A percentile compares a stretch with the other conserved stretches of the same genome.
These are phyloP conservation scores for Polypedilum vanderplanki DNA, from an alignment of 1,140 invertebrate species.

Conservation along the genomic window DNA sequence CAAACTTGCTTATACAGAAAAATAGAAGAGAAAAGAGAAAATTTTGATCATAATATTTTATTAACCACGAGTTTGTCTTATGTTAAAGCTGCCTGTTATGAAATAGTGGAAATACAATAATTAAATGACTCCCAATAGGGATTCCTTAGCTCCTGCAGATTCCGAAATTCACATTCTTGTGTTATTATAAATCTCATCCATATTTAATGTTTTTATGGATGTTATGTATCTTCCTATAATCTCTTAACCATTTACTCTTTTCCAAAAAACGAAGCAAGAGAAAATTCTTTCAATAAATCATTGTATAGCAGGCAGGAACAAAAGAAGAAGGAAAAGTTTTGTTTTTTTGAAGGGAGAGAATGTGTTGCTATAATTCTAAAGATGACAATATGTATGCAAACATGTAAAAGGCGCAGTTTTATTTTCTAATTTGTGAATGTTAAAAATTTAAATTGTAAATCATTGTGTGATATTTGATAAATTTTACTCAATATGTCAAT, in stretches of 20 bases:
- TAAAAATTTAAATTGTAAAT: too few relatives aligned
- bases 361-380: too few relatives aligned
- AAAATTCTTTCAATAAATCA: slow-evolving; percentile 10
- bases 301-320: not conserved
- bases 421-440: too few relatives aligned
- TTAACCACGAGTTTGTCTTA: not conserved
- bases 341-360: not conserved
- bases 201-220: slow-evolving; percentile 11
- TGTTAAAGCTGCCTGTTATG: not conserved
- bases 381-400: too few relatives aligned
- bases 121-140: slow-evolving; percentile 3
- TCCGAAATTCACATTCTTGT: not conserved
- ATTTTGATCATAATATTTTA: not conserved
- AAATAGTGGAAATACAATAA: slow-evolving; percentile 5
- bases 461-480: too few relatives aligned
- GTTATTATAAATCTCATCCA: slow-evolving; percentile 7
- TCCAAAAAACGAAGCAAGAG: not conserved
- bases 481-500: too few relatives aligned
- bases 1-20: too few relatives aligned
- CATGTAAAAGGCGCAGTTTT: too few relatives aligned
- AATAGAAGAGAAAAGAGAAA: too few relatives aligned
- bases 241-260: not conserved
- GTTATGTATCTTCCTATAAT: not conserved
- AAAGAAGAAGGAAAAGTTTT: not conserved
- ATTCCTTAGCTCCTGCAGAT: not conserved